Evolutionary conservation across 2,113 vertebrate species (phyloP).

Genomic region (Agelaius tricolor): DNA sequence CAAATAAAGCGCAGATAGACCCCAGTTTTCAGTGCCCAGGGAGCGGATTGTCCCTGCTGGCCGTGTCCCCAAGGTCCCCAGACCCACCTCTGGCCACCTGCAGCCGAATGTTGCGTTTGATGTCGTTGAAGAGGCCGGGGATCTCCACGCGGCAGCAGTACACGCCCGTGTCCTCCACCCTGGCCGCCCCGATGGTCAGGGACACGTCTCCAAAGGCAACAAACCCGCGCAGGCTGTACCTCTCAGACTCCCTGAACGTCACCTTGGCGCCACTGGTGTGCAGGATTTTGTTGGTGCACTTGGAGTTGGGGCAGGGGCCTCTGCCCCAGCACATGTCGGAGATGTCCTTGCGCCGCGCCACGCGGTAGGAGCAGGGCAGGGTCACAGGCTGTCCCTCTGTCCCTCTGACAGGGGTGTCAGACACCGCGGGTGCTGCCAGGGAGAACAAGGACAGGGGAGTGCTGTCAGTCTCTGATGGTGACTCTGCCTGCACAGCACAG

Average conservation of each 20-base stretch:
- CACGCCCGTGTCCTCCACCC: conserved; percentile 59
- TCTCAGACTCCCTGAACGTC: not conserved
- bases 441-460: not conserved
- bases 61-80: not conserved
- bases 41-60: not conserved
- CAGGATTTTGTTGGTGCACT: not conserved
- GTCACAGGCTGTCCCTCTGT: not conserved
- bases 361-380: conserved; percentile 10
- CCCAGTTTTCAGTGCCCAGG: not conserved
- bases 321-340: conserved; percentile 51
- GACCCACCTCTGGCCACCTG: conserved; percentile 58
- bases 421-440: not conserved
- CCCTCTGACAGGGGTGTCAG: not conserved
- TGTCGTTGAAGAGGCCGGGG: conserved; percentile 78
- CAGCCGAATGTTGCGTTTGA: conserved; percentile 25
- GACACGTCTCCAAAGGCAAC: conserved; percentile 73
- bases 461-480: not conserved
- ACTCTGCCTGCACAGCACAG: not conserved
- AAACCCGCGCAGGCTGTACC: not conserved
- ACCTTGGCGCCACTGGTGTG: not conserved
- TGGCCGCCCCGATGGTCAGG: conserved; percentile 65
- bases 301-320: conserved; percentile 4
- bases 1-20: accelerated
- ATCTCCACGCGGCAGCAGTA: conserved; percentile 83
- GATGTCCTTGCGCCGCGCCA: accelerated